Conservation (phyloP, 92 coral and sea anemone genomes). For the Phenganax marumi region DNA sequence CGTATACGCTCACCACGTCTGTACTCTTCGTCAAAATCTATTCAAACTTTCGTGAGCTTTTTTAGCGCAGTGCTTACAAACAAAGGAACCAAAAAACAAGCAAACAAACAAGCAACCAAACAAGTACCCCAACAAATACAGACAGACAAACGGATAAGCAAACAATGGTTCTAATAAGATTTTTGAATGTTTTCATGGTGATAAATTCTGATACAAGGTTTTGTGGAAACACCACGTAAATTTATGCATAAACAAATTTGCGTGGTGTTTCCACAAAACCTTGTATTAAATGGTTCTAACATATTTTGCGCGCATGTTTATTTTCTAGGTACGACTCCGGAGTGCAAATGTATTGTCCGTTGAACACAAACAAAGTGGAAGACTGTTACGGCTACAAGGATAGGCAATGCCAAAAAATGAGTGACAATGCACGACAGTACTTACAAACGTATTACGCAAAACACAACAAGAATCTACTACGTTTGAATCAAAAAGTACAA, state of each 20-base stretch:
- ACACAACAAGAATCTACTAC: constrained; percentile 84
- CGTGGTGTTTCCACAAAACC: neutral
- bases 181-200: too few relatives aligned
- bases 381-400: constrained; percentile 71
- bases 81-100: too few relatives aligned
- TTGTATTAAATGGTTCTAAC: neutral
- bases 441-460: constrained; percentile 90
- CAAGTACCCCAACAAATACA: too few relatives aligned
- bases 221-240: too few relatives aligned
- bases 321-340: constrained; percentile 65
- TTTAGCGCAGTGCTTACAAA: too few relatives aligned
- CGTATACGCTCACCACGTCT: too few relatives aligned
- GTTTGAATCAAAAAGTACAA: constrained; percentile 94
- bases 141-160: too few relatives aligned
- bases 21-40: too few relatives aligned
- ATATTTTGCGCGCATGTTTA: neutral
- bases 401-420: constrained; percentile 55
- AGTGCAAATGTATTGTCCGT: constrained; percentile 63
- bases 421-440: constrained; percentile 68
- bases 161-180: too few relatives aligned
- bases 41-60: too few relatives aligned
- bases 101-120: too few relatives aligned
- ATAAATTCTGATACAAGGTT: too few relatives aligned
- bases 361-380: constrained; percentile 53
- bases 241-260: neutral